Conservation (phyloP, 1,140 invertebrate species). For the Meloidogyne floridensis region DNA sequence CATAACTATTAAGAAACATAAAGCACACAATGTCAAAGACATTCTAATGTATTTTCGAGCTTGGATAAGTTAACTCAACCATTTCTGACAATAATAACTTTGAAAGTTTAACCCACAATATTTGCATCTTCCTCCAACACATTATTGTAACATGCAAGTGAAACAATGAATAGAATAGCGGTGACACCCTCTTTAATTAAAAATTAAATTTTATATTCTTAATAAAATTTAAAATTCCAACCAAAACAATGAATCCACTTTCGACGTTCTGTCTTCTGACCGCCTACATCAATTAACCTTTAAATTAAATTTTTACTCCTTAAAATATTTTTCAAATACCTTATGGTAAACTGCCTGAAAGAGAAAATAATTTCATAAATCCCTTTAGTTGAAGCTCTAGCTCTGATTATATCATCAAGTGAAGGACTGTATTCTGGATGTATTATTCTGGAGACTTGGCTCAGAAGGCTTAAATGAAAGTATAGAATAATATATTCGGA, state of each 20-base stretch:
- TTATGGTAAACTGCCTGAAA: slow-evolving; percentile 35
- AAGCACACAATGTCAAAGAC: too few relatives aligned
- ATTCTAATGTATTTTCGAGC: too few relatives aligned
- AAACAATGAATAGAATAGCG: slow-evolving; percentile 39
- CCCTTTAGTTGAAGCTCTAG: slow-evolving; percentile 30
- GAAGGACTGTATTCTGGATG: slow-evolving; percentile 18
- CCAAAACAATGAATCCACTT: slow-evolving; percentile 39
- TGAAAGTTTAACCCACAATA: slow-evolving; percentile 1
- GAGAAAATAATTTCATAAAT: slow-evolving; percentile 32
- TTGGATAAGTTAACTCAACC: too few relatives aligned
- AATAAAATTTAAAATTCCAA: not conserved
- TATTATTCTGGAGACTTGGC: slow-evolving; percentile 19
- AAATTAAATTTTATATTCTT: not conserved
- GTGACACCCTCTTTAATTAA: slow-evolving; percentile 30
- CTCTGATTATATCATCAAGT: slow-evolving; percentile 26
- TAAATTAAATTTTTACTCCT: not conserved
- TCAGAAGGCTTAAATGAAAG: slow-evolving; percentile 21
- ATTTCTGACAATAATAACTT: too few relatives aligned
- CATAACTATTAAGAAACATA: too few relatives aligned
- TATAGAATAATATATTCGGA: not conserved
- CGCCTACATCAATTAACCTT: slow-evolving; percentile 32
- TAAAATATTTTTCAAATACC: slow-evolving; percentile 3
- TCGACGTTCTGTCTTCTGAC: slow-evolving; percentile 21
- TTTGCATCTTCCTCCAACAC: slow-evolving; percentile 35
- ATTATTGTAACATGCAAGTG: slow-evolving; percentile 38